Evolutionary conservation across 2,888 invertebrate species (phyloP), one percentile per base, ranked within the genome.

Genomic region (Anoncus sp.): DNA sequence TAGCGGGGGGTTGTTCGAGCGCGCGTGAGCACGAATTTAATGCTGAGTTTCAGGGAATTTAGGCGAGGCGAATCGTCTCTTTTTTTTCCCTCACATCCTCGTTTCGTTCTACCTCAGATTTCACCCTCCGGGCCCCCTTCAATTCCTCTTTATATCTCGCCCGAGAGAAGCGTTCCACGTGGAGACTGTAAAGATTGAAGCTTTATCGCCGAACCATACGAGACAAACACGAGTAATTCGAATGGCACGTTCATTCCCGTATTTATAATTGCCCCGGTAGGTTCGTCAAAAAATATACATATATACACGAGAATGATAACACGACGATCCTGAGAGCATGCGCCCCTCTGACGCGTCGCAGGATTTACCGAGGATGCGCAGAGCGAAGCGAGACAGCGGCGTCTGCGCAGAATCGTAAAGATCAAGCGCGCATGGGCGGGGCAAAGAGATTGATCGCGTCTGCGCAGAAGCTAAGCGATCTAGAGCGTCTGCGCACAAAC

Each of bases 201-300:
- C 85, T 89, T 89, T 89, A 89, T 88, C 85, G 85, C 84, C 78
- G 82, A 83, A 80, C 81, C 86, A 75, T n/a, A 83, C 83, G 85
- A 85, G n/a, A n/a, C n/a, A n/a, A 87, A 84, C 82, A 82, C 85
- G 83, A 85, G 84, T 86, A 75, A n/a, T 87, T 84, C 87, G 82
- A 87, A 88, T 88, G 89, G 84, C 88, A 88, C 88, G 89, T 89
- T 89, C 87, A 89, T 89, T 89, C 86, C 87, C 83, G 85, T 88
- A 86, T 86, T 89, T 88, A 89, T 89, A 89, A 89, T 89, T 89
- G 88, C 88, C 87, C 85, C 85, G 72, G 51, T 85, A n/a, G n/a
- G n/a, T n/a, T n/a, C 86, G 83, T 87, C 85, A 84, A 85, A 85
- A 84, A 85, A 84, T 87, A 85, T 27, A 73, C 67, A 67, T 62